phyloP scores from a whole-genome alignment of 2,797 vertebrate genomes.

The Lophius americanus region DNA sequence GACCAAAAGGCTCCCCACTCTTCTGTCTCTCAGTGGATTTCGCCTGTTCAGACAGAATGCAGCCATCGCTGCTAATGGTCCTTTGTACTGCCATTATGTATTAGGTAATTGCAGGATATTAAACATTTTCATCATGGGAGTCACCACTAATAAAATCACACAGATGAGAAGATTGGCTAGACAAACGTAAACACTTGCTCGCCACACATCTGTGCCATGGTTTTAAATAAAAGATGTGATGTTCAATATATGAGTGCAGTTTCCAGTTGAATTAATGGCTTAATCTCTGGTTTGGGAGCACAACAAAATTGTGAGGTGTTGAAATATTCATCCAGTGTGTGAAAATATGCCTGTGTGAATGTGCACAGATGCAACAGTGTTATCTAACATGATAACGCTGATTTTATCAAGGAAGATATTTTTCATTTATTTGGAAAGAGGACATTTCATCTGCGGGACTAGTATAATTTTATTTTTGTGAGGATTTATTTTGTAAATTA shows the following conservation, averaged over 20 bases:
- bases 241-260: constrained; percentile 9
- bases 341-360: background rate
- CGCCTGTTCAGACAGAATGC: constrained; percentile 24
- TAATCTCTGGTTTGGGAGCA: background rate
- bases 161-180: constrained; percentile 7
- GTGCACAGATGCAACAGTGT: background rate
- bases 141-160: background rate
- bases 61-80: constrained; percentile 47
- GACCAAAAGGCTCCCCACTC: background rate
- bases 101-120: constrained; percentile 57
- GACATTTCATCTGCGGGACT: no score
- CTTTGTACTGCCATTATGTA: constrained; percentile 24
- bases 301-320: background rate
- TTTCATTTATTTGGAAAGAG: no score
- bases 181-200: background rate
- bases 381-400: no score
- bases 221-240: constrained; percentile 29
- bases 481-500: no score
- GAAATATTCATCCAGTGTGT: background rate
- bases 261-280: background rate
- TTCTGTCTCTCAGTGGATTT: constrained; percentile 21
- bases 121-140: constrained; percentile 56
- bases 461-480: no score
- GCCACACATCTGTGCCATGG: background rate
- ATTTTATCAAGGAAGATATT: no score